Base-by-base conservation (phyloP, 1,140 invertebrate species). In the Drosophila nannoptera region DNA sequence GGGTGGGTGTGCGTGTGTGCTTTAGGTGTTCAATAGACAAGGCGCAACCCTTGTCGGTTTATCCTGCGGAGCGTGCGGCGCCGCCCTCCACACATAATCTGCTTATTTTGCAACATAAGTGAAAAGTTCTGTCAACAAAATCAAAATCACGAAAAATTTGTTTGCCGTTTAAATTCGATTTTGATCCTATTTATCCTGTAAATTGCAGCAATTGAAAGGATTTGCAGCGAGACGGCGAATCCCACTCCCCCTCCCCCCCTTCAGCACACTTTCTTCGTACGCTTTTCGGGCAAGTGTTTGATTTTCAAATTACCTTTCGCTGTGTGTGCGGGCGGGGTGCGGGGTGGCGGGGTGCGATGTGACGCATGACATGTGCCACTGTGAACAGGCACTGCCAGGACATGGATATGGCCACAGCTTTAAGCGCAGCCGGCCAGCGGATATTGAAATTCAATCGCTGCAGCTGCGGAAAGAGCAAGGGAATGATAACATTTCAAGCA, bases 111-210 rank as follows among this genome's bases (percentile, higher is more conserved):
- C 83, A 71, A 54, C 76, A 83, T 80, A 75, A 87, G 83, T 84
- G 83, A 87, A 87, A 87, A 87, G 78, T 87, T 87, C 76, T 87
- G 83, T 87, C 83, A 87, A 87, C 78, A 87, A 78, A 87, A 77
- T 87, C 76, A 81, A 84, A 83, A 80, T 84, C 81, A 74, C 54
- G 72, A 68, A 83, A 81, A 87, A 87, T 87, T 87, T 87, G 84
- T 87, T 87, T 87, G 75, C 84, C 80, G 65, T 87, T 87, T 87
- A 87, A 87, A 87, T 87, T 87, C 80, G 84, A 87, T 87, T 87
- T 87, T 87, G 80, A 87, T 87, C 84, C 84, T 84, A 86, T 87
- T 87, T 87, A 87, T 87, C 84, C 84, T 78, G 77, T 68, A 87
- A 87, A 87, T 87, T 87, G 84, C 75, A 73, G 84, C 84, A 84